Evolutionary conservation across 2,113 vertebrate species (phyloP).

Genomic region (Aptenodytes forsteri): DNA sequence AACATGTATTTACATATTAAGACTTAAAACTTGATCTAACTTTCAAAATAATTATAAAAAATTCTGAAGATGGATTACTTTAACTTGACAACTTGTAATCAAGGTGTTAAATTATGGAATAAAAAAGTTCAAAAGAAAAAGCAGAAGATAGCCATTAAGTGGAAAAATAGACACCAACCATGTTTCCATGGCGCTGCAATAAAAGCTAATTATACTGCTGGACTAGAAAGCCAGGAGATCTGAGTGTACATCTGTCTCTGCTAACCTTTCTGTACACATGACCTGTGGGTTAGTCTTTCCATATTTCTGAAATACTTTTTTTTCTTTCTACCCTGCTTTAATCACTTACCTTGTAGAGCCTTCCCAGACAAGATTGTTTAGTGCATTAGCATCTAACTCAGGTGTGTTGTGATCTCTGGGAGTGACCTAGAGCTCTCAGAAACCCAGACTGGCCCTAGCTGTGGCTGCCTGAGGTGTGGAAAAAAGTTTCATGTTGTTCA

Average conservation of each 20-base stretch:
- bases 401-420: background rate
- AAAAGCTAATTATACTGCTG: background rate
- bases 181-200: background rate
- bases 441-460: background rate
- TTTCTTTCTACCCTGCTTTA: background rate
- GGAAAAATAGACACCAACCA: background rate
- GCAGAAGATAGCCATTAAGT: background rate
- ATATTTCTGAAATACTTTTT: background rate
- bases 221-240: background rate
- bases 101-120: background rate
- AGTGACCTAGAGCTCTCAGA: background rate
- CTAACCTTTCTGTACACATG: background rate
- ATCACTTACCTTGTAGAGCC: background rate
- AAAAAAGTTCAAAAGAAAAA: background rate
- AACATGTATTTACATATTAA: background rate
- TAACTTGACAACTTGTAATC: background rate
- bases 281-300: background rate
- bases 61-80: background rate
- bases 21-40: background rate
- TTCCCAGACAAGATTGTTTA: background rate
- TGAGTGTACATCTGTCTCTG: background rate
- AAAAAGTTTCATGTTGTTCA: rapidly evolving
- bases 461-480: background rate
- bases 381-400: background rate
- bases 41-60: background rate